Percentiles rank a stretch among this genome's conserved stretches.
Evolutionary conservation across 2,113 vertebrate species (phyloP).

Genomic region (Nerophis lumbriciformis): DNA sequence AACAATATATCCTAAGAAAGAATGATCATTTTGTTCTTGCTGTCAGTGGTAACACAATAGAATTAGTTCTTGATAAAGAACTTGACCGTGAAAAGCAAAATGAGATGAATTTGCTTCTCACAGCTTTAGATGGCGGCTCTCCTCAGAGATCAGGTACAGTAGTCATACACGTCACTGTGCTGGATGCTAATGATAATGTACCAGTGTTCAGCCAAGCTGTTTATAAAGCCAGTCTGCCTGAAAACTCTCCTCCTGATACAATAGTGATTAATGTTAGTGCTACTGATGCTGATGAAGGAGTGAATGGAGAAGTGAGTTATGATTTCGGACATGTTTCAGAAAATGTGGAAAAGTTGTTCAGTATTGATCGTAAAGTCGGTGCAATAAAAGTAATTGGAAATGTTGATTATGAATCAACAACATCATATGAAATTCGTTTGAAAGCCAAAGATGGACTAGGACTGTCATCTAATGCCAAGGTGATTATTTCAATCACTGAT

Average conservation of each 20-base stretch:
- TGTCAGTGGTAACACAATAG: slow-evolving; percentile 20
- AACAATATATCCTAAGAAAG: slow-evolving; percentile 50
- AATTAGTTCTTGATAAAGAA: slow-evolving; percentile 45
- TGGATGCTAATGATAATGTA: no score
- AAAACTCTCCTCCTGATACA: no score
- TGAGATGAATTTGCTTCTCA: slow-evolving; percentile 44
- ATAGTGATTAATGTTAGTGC: no score
- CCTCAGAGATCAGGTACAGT: slow-evolving; percentile 39
- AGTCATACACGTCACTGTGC: no score
- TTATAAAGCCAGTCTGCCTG: no score
- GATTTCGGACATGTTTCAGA: slow-evolving; percentile 65
- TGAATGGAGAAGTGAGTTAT: slow-evolving; percentile 71
- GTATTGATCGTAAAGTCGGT: slow-evolving; percentile 60
- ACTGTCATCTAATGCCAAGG: slow-evolving; percentile 56
- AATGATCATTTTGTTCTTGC: slow-evolving; percentile 51
- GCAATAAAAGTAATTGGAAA: slow-evolving; percentile 56
- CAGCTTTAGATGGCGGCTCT: slow-evolving; percentile 55
- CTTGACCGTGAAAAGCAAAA: slow-evolving; percentile 50
- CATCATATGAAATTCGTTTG: slow-evolving; percentile 68
- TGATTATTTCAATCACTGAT: slow-evolving; percentile 64
- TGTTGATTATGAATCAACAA: slow-evolving; percentile 68
- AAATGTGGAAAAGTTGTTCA: slow-evolving; percentile 57
- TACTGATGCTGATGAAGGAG: slow-evolving; percentile 13
- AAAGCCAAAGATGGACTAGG: slow-evolving; percentile 70
- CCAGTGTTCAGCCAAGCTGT: no score